Conservation (phyloP, 1,140 invertebrate species). For the Hormaphis cornu region DNA sequence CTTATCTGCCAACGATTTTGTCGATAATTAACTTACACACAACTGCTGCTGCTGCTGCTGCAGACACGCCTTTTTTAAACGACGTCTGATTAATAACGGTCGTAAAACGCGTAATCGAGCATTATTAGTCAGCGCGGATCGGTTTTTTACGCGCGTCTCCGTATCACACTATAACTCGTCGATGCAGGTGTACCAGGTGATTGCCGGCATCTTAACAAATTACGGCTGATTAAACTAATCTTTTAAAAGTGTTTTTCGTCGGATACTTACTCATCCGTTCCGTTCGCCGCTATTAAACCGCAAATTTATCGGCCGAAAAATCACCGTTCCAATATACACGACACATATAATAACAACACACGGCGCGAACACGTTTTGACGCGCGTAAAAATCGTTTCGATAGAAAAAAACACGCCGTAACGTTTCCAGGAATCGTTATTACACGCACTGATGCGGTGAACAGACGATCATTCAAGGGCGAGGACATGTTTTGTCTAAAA, state of each 20-base stretch:
- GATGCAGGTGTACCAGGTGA: conserved; percentile 24
- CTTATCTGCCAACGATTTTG: not conserved
- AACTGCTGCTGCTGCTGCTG: not conserved
- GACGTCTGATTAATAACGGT: conserved; percentile 10
- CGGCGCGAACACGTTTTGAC: no score
- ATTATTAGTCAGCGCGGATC: conserved; percentile 7
- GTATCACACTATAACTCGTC: not conserved
- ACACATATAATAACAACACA: no score
- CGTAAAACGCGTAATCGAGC: conserved; percentile 5
- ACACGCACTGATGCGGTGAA: no score
- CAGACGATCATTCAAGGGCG: no score
- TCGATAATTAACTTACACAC: not conserved
- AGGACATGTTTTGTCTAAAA: no score
- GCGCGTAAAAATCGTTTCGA: no score
- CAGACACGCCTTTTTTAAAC: not conserved
- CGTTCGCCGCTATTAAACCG: not conserved
- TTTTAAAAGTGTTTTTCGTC: conserved; percentile 26
- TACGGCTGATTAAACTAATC: conserved; percentile 4
- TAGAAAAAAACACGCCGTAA: no score
- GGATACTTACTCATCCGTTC: not conserved
- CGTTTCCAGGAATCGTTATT: no score
- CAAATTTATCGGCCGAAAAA: not conserved
- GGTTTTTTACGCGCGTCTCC: not conserved
- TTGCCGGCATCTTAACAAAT: conserved; percentile 21
- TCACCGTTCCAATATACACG: no score